These are phyloP conservation scores for Holocentrus rufus DNA, from an alignment of 2,797 vertebrate species.

Conservation along the genomic window DNA sequence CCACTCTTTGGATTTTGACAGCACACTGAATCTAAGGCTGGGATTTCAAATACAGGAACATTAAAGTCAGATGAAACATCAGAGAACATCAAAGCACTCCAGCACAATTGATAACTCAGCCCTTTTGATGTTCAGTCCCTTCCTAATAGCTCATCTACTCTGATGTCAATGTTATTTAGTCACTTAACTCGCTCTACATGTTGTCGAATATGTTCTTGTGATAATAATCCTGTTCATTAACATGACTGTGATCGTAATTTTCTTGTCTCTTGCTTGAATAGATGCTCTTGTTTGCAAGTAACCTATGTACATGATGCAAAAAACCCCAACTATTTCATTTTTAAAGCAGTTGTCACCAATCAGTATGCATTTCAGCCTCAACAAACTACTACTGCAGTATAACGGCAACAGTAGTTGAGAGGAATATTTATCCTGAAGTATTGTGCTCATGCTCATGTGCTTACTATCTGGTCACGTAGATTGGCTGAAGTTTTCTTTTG, in stretches of 20 bases:
- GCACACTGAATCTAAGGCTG: neutral
- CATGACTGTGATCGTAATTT: neutral
- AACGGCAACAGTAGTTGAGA: too few species aligned
- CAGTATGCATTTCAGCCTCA: slow-evolving; percentile 6
- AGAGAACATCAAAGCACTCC: slow-evolving; percentile 49
- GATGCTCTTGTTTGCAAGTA: too few species aligned
- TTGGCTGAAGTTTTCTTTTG: too few species aligned
- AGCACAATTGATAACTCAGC: neutral
- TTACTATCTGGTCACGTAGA: too few species aligned
- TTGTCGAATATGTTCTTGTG: neutral
- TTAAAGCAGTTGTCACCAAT: neutral
- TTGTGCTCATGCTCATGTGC: too few species aligned
- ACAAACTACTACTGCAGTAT: too few species aligned
- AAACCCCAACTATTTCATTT: neutral
- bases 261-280: neutral
- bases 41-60: slow-evolving; percentile 24
- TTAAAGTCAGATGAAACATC: slow-evolving; percentile 49
- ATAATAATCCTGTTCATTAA: neutral
- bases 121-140: slow-evolving; percentile 42
- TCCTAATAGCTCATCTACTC: neutral
- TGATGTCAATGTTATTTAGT: slow-evolving; percentile 14
- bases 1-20: neutral
- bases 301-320: too few species aligned
- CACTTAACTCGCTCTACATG: neutral
- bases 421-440: too few species aligned